A percentile compares a stretch with the other conserved stretches of the same genome.
phyloP scores from a whole-genome alignment of 2,113 vertebrate genomes.

The Tympanuchus pallidicinctus region DNA sequence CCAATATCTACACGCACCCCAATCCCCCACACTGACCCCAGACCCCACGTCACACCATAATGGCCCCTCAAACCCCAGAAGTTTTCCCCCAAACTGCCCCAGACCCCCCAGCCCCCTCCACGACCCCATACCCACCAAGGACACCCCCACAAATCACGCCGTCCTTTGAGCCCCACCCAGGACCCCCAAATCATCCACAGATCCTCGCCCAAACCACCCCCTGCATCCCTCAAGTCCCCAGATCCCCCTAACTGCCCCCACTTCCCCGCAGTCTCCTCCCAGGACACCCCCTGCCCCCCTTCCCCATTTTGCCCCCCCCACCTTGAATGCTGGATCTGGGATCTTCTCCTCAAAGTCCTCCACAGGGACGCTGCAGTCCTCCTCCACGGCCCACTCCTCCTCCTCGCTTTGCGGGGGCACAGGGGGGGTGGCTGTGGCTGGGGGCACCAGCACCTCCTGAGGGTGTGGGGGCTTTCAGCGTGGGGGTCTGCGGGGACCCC shows the following conservation, averaged over 20 bases:
- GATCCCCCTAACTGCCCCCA: too few species aligned
- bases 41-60: too few species aligned
- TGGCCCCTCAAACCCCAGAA: not conserved
- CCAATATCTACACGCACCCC: too few species aligned
- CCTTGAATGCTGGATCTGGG: slow-evolving; percentile 91
- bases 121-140: not conserved
- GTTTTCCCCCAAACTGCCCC: too few species aligned
- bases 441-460: not conserved
- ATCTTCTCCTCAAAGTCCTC: slow-evolving; percentile 90
- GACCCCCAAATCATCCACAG: not conserved
- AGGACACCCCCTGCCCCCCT: not conserved
- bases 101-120: too few species aligned
- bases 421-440: not conserved
- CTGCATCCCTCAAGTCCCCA: too few species aligned
- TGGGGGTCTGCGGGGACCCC: too few species aligned
- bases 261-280: too few species aligned
- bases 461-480: too few species aligned
- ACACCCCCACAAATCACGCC: too few species aligned
- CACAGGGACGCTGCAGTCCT: slow-evolving; percentile 85
- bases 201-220: too few species aligned
- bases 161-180: too few species aligned
- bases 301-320: not conserved
- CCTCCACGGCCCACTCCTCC: slow-evolving; percentile 90
- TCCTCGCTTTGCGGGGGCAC: not conserved
- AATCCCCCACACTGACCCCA: not conserved